Percentiles rank a stretch among this genome's conserved stretches.
These are phyloP conservation scores for Ammodytes marinus DNA, from an alignment of 2,113 vertebrate species.

Conservation along the genomic window DNA sequence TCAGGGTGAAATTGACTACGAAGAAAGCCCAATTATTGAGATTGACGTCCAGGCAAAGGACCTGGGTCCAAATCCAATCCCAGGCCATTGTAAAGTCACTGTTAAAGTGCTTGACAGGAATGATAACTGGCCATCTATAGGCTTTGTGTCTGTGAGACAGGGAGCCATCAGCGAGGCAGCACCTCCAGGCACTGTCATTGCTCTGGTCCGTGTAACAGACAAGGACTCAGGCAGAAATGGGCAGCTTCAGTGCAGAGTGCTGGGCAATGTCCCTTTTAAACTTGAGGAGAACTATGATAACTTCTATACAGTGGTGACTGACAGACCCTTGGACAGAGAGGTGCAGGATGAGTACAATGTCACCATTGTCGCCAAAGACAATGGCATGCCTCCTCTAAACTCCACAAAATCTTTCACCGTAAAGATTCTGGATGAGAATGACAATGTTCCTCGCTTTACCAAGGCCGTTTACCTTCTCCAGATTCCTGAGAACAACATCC, in stretches of 20 bases:
- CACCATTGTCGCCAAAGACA: conserved; percentile 96
- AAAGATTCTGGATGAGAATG: conserved; percentile 96
- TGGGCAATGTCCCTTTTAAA: conserved; percentile 94
- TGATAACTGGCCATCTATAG: conserved; percentile 96
- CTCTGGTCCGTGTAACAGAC: conserved; percentile 95
- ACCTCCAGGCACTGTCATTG: conserved; percentile 95
- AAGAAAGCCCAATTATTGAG: conserved; percentile 95
- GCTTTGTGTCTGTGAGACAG: conserved; percentile 97
- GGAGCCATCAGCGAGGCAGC: conserved; percentile 98
- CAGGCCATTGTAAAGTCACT: conserved; percentile 98
- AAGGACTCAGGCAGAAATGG: conserved; percentile 96
- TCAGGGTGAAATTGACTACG: conserved; percentile 96
- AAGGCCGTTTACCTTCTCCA: conserved; percentile 96
- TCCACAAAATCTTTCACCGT: conserved; percentile 97
- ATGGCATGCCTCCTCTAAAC: conserved; percentile 93
- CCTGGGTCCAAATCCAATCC: conserved; percentile 96
- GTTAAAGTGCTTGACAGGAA: conserved; percentile 97
- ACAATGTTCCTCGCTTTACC: conserved; percentile 96
- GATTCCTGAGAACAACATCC: conserved; percentile 98
- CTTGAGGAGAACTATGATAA: conserved; percentile 98
- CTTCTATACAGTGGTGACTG: conserved; percentile 96
- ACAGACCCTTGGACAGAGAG: conserved; percentile 94
- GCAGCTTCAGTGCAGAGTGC: conserved; percentile 95
- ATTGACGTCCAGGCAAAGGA: conserved; percentile 98
- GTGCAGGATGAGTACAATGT: conserved; percentile 96